Base-by-base conservation (phyloP, 2,797 vertebrate species). In the Hemibagrus guttatus region DNA sequence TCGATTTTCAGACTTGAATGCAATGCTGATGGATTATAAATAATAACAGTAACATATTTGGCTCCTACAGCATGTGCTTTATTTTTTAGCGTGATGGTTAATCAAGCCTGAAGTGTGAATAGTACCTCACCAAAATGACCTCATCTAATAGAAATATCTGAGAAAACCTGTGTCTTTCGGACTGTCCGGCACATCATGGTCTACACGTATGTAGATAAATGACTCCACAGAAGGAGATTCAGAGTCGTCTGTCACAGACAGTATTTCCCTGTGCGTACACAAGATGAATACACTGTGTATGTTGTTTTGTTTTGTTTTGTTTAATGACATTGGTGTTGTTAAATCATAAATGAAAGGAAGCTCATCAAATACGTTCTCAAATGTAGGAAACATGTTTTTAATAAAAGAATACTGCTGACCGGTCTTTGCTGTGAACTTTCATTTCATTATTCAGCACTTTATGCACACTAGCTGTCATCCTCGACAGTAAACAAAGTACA, bases 321-420 rank as follows among this genome's bases (percentile, higher is more conserved):
- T 88, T 84, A 79, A 87, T 72, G 72, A 46, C 75, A 63, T 14
- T 31, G 81, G 6, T 83, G 74, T 68, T 80, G 39, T 64, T 81
- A 81, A 83, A 87, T 75, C 85, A 84, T 85, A 87, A 75, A 87
- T 86, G 54, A 61, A 64, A 63, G 58, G 81, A 54, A 81, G 84
- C 61, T 72, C 14, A 66, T 71, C 59, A 56, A 84, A 84, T 31
- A 81, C 39, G 54, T 59, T 72, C 28, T 56, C 61, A 81, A 76
- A 81, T 52, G 26, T 76, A 59, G 19, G 35, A 69, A 89, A 90
- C 49, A 93, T 92, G 91, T 89, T 87, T 93, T 92, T 89, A 92
- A 93, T 90, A 85, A 89, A 90, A 86, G 31, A 23, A 42, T 54
- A 64, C 58, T 83, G 64, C 64, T 52, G 28, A 69, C n/a, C 13